Conservation (phyloP, 2,113 vertebrate species). For the Forbesichthys papilliferus region DNA sequence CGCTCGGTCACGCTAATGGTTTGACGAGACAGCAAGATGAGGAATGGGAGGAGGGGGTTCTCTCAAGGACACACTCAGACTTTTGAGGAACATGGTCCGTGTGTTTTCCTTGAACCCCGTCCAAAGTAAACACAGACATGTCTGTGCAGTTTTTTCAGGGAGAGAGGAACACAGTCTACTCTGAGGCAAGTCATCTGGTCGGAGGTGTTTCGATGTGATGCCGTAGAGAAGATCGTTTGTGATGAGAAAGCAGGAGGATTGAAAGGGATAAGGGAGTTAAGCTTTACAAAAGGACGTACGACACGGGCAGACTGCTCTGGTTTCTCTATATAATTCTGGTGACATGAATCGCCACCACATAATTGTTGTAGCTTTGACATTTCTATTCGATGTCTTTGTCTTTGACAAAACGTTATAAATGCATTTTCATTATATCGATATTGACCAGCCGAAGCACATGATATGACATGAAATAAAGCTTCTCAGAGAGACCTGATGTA, state of each 20-base stretch:
- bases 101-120: slow-evolving; percentile 51
- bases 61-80: slow-evolving; percentile 36
- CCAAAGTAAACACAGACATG: slow-evolving; percentile 63
- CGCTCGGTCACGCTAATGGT: background rate
- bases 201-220: slow-evolving; percentile 42
- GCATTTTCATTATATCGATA: too few species aligned
- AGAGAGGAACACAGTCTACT: slow-evolving; percentile 28
- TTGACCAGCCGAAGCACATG: too few species aligned
- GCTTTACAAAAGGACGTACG: background rate
- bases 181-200: slow-evolving; percentile 53
- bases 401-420: too few species aligned
- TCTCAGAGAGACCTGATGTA: too few species aligned
- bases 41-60: slow-evolving; percentile 7
- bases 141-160: slow-evolving; percentile 30
- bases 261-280: slow-evolving; percentile 8
- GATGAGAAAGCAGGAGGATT: slow-evolving; percentile 44
- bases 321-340: background rate
- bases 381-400: too few species aligned
- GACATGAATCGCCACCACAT: too few species aligned
- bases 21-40: background rate
- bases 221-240: slow-evolving; percentile 31
- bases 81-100: slow-evolving; percentile 31
- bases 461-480: too few species aligned
- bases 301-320: slow-evolving; percentile 38
- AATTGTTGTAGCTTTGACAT: too few species aligned